Evolutionary conservation across 2,113 vertebrate species (phyloP), one percentile per base, ranked within the genome.

Genomic region (Urocitellus parryii): DNA sequence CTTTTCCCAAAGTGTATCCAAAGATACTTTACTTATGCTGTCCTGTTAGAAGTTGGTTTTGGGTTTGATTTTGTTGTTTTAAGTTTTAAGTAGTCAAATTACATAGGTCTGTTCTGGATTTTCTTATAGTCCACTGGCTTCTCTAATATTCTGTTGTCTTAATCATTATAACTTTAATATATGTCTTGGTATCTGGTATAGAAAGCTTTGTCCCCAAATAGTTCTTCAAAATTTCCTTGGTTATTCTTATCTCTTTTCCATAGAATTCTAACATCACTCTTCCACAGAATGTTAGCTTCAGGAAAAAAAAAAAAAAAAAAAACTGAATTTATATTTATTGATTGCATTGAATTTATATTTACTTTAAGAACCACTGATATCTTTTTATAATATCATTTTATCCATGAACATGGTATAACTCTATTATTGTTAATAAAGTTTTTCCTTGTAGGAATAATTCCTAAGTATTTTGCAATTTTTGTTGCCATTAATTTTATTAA

Each of bases 261-360:
- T 67, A 27, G 18, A 63, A 76, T 74, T 77, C 81, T 65, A 83
- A 51, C n/a, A 68, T 91, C 17, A 63, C 20, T 79, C 29, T 89
- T 92, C 51, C 11, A 4, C 83, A 89, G 63, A 86, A 90, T 88
- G 58, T 84, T 88, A 18, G 4, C 73, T 90, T 20, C 8, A 76
- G 56, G 45, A 9, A 9, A 9, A 45, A 93, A 79, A 4, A 45
- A 42, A 5, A 42, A 53, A 42, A 83, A 3, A 67, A 51, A 76
- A 12, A 1, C 61, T 56, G 22, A n/a, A n/a, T 73, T 58, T 34
- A 7, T 86, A 56, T n/a, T 84, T 87, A 39, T 61, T 74, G 53
- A 90, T 72, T 63, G 10, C 22, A 73, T n/a, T 93, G 67, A 48
- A 90, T 83, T 87, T 95, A 32, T 85, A 85, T 88, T 95, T 82